Evolutionary conservation across 1,140 invertebrate species (phyloP), one percentile per base, ranked within the genome.

Genomic region (Ditylenchus dipsaci): DNA sequence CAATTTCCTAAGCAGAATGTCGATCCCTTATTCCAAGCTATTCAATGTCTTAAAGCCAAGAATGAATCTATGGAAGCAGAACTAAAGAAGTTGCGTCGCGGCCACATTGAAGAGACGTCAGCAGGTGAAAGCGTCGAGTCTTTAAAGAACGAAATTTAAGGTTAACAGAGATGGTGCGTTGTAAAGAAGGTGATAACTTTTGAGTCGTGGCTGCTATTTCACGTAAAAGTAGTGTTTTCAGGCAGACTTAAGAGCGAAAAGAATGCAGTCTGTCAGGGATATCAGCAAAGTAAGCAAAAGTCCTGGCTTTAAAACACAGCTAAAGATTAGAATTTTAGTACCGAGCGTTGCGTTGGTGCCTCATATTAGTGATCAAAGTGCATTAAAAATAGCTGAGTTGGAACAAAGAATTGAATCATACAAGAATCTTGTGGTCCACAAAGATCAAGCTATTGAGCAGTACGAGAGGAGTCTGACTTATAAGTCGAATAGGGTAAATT

Each of bases 101-200:
- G 29, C 26, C 19, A n/a, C 3, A 61, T 26, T 21, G 29, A 61
- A 7, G 59, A 61, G 33, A n/a, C n/a, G n/a, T n/a, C n/a, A n/a
- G n/a, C 67, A 11, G 59, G 57, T 17, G 27, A 63, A 19, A 67
- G 68, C 26, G 57, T 74, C 1, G 57, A 45, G 38, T 60, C 71
- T 53, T 45, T 67, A n/a, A 23, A 38, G 19, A 23, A 53, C 5
- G 68, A 69, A 27, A 69, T 69, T 23, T 53, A 45, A 65, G 68
- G 17, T 23, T 69, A n/a, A 43, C 61, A 27, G 49, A 70, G 1
- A 67, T 53, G 3, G 49, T 53, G 15, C 49, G 49, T 8, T 21
- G 23, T 53, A 7, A 5, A 8, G 15, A 53, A 53, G 49, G 49
- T 53, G n/a, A n/a, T n/a, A n/a, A n/a, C n/a, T n/a, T n/a, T n/a